phyloP scores from a whole-genome alignment of 2,888 invertebrate species.

The Thera obeliscata region DNA sequence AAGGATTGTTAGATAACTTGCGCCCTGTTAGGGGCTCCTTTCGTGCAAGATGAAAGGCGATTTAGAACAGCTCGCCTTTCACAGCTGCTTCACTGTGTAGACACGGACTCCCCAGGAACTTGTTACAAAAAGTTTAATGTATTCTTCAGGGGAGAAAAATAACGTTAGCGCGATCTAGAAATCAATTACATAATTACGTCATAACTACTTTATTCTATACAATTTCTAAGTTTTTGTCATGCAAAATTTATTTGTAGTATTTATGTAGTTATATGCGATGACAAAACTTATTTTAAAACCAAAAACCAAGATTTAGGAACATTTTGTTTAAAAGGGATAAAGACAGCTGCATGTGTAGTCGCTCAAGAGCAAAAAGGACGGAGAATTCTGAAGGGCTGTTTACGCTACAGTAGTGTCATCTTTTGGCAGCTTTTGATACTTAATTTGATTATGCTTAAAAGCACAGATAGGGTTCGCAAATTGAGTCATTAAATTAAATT shows the following conservation, averaged over 20 bases:
- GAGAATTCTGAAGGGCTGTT: not conserved
- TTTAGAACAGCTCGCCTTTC: constrained; percentile 21
- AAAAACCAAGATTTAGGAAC: not conserved
- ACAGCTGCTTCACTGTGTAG: constrained; percentile 23
- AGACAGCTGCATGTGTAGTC: constrained; percentile 2
- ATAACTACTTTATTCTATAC: not conserved
- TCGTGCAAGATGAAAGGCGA: constrained; percentile 9
- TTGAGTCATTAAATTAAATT: too few relatives aligned
- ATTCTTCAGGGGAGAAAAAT: not conserved
- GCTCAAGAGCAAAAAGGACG: not conserved
- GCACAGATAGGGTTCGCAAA: too few relatives aligned
- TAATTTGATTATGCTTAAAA: not conserved
- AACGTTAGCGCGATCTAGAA: constrained; percentile 22
- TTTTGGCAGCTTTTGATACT: constrained; percentile 3
- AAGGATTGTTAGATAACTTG: not conserved
- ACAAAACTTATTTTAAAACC: not conserved
- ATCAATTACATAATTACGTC: not conserved
- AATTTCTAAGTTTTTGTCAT: not conserved
- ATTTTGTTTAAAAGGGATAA: not conserved
- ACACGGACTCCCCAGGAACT: constrained; percentile 21
- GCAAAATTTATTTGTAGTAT: not conserved
- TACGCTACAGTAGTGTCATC: constrained; percentile 7
- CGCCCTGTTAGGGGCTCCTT: not conserved
- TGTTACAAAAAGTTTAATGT: not conserved
- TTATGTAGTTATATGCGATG: not conserved